Conservation (phyloP, 2,888 invertebrate species). For the Cancer borealis region DNA sequence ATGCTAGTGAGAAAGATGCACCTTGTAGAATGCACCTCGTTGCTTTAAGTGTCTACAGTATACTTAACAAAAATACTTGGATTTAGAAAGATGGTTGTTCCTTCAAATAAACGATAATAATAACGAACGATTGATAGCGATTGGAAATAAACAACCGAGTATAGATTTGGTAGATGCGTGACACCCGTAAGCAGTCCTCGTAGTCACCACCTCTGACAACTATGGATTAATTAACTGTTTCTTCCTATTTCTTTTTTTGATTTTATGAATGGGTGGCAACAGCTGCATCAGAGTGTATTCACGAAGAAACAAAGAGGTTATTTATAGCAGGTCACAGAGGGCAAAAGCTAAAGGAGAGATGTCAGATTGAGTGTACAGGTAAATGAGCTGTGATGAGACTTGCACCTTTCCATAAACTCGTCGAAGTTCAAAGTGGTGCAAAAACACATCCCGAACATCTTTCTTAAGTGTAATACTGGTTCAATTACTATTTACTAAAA, state of each 20-base stretch:
- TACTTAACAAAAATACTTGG: too few species aligned
- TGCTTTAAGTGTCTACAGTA: too few species aligned
- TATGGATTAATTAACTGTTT: background rate
- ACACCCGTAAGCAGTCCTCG: background rate
- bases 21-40: background rate
- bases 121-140: too few species aligned
- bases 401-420: constrained; percentile 11
- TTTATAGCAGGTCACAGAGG: background rate
- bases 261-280: background rate
- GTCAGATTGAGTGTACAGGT: background rate
- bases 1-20: background rate
- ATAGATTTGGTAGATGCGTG: background rate
- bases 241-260: background rate
- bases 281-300: background rate
- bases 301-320: background rate
- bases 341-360: background rate
- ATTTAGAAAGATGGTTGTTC: too few species aligned
- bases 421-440: constrained; percentile 23
- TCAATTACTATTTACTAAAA: constrained; percentile 45
- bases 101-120: too few species aligned
- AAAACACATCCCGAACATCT: constrained; percentile 11
- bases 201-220: too few species aligned
- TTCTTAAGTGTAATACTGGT: constrained; percentile 43
- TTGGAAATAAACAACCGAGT: background rate
- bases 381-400: constrained; percentile 38